Conservation (phyloP, 2,113 vertebrate species). For the Platanista minor region DNA sequence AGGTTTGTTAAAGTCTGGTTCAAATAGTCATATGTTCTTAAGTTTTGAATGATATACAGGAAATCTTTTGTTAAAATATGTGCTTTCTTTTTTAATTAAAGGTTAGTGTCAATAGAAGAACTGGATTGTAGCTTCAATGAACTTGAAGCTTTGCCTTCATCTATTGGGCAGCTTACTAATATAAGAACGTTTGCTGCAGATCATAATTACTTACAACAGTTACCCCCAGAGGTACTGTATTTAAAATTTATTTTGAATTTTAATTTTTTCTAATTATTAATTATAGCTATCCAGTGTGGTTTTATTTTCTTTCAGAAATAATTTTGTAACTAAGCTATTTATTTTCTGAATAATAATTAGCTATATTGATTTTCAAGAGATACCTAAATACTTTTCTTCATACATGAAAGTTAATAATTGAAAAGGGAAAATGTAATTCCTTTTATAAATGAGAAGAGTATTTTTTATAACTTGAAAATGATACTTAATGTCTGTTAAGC, state of each 20-base stretch:
- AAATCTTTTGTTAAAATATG: neutral
- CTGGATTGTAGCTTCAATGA: constrained; percentile 99
- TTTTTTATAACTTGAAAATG: constrained; percentile 5
- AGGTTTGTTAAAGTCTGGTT: constrained; percentile 28
- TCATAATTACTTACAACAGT: constrained; percentile 94
- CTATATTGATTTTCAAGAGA: neutral
- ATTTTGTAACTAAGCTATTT: neutral
- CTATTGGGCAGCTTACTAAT: constrained; percentile 90
- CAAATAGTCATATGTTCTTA: neutral
- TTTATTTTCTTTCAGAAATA: constrained; percentile 39
- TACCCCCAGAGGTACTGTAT: constrained; percentile 90
- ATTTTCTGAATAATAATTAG: constrained; percentile 9
- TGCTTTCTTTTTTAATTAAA: constrained; percentile 68
- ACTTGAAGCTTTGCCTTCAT: constrained; percentile 92
- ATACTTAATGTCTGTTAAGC: neutral
- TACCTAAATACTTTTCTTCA: neutral
- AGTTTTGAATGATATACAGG: constrained; percentile 14
- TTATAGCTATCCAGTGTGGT: neutral
- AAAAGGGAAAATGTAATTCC: neutral
- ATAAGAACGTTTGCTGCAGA: constrained; percentile 96
- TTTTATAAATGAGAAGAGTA: neutral
- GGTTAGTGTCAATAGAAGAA: constrained; percentile 91
- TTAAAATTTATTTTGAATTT: constrained; percentile 30
- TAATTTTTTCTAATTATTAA: neutral
- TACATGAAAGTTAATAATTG: constrained; percentile 13